phyloP scores from a whole-genome alignment of 1,140 invertebrate species.

The Planococcus citri region DNA sequence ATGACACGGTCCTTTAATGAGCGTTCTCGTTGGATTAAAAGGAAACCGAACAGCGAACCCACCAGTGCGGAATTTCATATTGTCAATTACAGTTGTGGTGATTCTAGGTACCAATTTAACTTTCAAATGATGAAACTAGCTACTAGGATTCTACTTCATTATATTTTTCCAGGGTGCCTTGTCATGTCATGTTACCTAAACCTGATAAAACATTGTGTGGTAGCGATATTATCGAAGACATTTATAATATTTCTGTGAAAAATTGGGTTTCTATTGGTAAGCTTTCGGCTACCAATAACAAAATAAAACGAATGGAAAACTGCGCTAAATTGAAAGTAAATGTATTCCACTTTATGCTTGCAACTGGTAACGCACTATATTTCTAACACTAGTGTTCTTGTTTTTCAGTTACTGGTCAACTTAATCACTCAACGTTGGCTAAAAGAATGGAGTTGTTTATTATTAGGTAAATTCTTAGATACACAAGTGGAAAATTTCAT shows the following conservation, averaged over 20 bases:
- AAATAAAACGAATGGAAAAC: background rate
- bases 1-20: background rate
- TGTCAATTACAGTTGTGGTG: background rate
- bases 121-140: background rate
- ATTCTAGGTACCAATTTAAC: background rate
- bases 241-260: background rate
- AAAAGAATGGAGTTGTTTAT: constrained; percentile 45
- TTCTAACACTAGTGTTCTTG: too few relatives aligned
- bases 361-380: too few relatives aligned
- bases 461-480: constrained; percentile 36
- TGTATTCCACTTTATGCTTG: background rate
- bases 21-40: background rate
- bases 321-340: constrained; percentile 1
- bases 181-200: background rate
- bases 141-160: background rate
- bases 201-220: background rate
- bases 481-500: constrained; percentile 36
- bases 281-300: background rate
- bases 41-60: background rate
- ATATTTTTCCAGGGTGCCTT: background rate
- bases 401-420: background rate
- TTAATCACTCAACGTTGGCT: constrained; percentile 50
- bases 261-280: background rate
- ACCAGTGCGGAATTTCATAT: background rate
- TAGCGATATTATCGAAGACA: background rate